Conservation (phyloP, 2,797 vertebrate genomes). For the Hippocampus kuda region DNA sequence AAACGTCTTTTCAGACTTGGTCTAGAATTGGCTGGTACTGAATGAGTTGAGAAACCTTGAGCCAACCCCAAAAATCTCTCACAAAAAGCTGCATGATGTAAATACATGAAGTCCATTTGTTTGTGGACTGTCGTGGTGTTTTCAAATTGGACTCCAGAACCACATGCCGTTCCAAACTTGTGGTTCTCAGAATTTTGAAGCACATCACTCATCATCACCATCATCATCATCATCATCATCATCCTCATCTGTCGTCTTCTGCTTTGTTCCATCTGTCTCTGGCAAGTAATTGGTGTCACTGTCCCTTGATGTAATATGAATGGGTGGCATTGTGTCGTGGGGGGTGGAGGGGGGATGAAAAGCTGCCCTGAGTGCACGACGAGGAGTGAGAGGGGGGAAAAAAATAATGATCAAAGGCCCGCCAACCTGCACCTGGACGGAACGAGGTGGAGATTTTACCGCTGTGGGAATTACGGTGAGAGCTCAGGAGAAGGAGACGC, state of each 20-base stretch:
- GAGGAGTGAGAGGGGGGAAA: conserved; percentile 11
- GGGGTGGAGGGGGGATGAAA: conserved; percentile 36
- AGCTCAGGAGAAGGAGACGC: conserved; percentile 8
- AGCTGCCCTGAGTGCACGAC: not conserved
- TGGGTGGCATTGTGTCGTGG: conserved; percentile 48
- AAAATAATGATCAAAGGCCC: conserved; percentile 22
- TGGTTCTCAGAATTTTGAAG: conserved; percentile 17
- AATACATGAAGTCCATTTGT: not conserved
- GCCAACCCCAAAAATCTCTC: no score
- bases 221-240: conserved; percentile 38
- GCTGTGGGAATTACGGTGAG: conserved; percentile 5
- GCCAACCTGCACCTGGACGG: not conserved
- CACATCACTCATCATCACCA: conserved; percentile 14
- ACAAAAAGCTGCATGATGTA: not conserved
- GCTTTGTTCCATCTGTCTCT: conserved; percentile 37
- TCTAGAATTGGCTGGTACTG: no score
- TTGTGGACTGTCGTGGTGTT: not conserved
- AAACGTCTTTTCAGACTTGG: no score
- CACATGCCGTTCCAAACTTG: not conserved
- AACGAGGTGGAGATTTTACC: not conserved
- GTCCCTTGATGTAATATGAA: conserved; percentile 61
- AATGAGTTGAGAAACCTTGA: no score
- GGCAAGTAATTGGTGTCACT: conserved; percentile 49
- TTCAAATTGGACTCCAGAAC: not conserved
- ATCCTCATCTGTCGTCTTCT: conserved; percentile 34